Base-by-base conservation (phyloP, 1,140 invertebrate species). In the Drosophila nigromelanica region DNA sequence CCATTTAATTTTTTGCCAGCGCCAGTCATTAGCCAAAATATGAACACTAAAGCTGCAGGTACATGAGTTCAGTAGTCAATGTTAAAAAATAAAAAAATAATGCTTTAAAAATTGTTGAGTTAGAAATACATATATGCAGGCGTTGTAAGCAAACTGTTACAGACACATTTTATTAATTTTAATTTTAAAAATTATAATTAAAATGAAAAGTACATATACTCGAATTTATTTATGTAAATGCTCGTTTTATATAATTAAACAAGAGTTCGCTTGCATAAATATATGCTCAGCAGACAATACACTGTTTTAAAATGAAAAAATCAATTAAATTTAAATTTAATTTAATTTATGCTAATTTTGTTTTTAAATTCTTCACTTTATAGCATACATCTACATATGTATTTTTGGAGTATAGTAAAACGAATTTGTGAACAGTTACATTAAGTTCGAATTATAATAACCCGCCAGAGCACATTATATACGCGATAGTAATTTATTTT, bases 1-100 rank as follows among this genome's bases (percentile, higher is more conserved):
- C 40, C 47, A 54, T 58, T 66, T 39, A 54, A 54, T 68, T 63
- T 80, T 80, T 79, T 87, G 35, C 56, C 58, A 73, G 82, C 73
- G 76, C 15, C 85, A 73, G 66, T 77, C 83, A 89, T 87, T 87
- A 87, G 79, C 83, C 83, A 87, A 89, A 86, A 89, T 86, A 79
- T 87, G 76, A 89, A 67, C 82, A 70, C 67, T 50, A 62, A 42
- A 35, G 60, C 24, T n/a, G n/a, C n/a, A n/a, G n/a, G n/a, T n/a
- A n/a, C 39, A 18, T 27, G 14, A 37, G 33, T 21, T 50, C 54
- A 52, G 40, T 48, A 47, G 72, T 61, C 48, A 64, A 71, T 73
- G 76, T 76, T 21, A 78, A 5, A n/a, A 40, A 6, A 14, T 3
- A 35, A 42, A 30, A 30, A 37, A 40, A 75, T 78, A 73, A 45